Conservation (phyloP, 2,113 vertebrate species). For the Phaethornis superciliosus region DNA sequence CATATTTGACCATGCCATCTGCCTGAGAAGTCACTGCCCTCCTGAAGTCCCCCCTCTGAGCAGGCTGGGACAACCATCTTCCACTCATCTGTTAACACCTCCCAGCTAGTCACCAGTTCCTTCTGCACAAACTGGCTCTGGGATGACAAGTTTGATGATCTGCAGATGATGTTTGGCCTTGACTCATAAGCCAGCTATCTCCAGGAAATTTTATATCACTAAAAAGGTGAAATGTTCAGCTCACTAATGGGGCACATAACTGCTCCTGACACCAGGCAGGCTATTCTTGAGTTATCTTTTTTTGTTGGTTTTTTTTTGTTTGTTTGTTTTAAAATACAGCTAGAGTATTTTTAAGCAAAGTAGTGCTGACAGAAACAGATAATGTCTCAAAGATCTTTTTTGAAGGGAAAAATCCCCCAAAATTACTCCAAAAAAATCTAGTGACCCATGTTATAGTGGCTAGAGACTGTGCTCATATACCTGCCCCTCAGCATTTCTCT, state of each 20-base stretch:
- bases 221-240: neutral
- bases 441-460: no score
- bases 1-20: neutral
- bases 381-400: neutral
- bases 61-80: neutral
- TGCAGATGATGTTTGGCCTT: neutral
- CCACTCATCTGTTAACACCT: neutral
- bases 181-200: neutral
- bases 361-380: neutral
- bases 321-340: neutral
- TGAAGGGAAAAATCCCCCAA: neutral
- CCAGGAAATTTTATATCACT: constrained; percentile 15
- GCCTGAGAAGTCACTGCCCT: neutral
- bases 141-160: constrained; percentile 27
- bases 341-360: neutral
- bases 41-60: neutral
- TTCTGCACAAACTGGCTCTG: neutral
- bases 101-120: neutral
- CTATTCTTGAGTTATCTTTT: neutral
- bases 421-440: neutral
- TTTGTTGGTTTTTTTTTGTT: no score
- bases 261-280: neutral
- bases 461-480: neutral
- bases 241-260: neutral
- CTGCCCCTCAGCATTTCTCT: neutral